Conservation (phyloP, 2,888 invertebrate species). For the Acrocera orbiculus region DNA sequence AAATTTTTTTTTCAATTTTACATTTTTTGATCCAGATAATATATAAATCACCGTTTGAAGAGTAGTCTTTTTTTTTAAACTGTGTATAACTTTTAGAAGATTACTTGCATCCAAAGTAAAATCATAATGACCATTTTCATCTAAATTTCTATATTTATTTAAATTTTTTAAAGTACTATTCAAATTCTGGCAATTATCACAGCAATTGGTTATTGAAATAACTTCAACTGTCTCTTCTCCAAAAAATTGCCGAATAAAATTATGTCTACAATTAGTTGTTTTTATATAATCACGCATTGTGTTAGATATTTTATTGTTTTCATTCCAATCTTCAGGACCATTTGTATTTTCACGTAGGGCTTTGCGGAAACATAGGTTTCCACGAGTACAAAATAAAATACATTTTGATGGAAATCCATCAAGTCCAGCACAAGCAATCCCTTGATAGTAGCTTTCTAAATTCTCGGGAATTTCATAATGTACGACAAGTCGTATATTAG, state of each 20-base stretch:
- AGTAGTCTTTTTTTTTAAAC: constrained; percentile 30
- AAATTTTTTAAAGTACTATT: constrained; percentile 7
- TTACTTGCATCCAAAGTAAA: constrained; percentile 36
- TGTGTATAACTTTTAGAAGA: constrained; percentile 32
- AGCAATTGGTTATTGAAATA: constrained; percentile 32
- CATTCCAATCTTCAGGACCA: background rate
- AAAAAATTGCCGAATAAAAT: constrained; percentile 40
- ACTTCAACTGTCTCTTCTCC: constrained; percentile 24
- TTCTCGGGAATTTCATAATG: constrained; percentile 54
- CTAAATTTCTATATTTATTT: constrained; percentile 24
- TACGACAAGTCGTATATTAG: constrained; percentile 48
- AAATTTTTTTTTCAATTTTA: constrained; percentile 13
- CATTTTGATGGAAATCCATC: constrained; percentile 47
- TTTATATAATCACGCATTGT: constrained; percentile 38
- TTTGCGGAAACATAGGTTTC: constrained; percentile 33
- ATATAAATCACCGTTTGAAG: no score
- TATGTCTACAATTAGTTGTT: constrained; percentile 37
- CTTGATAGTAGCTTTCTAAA: constrained; percentile 57
- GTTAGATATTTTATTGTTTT: constrained; percentile 15
- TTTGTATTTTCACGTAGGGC: constrained; percentile 17
- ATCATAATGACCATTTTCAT: constrained; percentile 31
- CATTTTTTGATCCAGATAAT: constrained; percentile 22
- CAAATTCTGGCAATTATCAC: constrained; percentile 39
- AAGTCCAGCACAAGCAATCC: constrained; percentile 55
- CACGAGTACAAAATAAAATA: constrained; percentile 35